Percentiles rank a stretch among this genome's conserved stretches.
Evolutionary conservation across 1,140 invertebrate genomes (phyloP).

Genomic region (Procambarus clarkii): DNA sequence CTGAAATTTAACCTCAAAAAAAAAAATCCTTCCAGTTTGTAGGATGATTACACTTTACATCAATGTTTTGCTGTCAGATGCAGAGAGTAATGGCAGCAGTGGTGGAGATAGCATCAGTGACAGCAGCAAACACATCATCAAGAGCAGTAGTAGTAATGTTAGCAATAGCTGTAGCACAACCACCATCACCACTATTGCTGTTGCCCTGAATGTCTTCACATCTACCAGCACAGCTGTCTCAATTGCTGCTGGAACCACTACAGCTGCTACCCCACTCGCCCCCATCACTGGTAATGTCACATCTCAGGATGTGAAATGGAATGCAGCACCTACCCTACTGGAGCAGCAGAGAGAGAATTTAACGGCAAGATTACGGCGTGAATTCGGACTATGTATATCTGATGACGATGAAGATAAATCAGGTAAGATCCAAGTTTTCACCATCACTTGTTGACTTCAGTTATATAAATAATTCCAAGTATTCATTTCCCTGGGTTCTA

Average conservation of each 20-base stretch:
- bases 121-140: conserved; percentile 1
- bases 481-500: too few species aligned
- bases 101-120: background rate
- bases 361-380: conserved; percentile 83
- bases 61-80: conserved; percentile 15
- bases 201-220: background rate
- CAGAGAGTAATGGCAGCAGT: conserved; percentile 16
- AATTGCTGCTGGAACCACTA: conserved; percentile 12
- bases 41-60: background rate
- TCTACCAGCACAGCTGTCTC: conserved; percentile 10
- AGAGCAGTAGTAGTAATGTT: background rate
- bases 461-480: too few species aligned
- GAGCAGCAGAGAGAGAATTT: conserved; percentile 86
- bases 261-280: background rate
- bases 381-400: conserved; percentile 84
- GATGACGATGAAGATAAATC: conserved; percentile 81
- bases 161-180: conserved; percentile 18
- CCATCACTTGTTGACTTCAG: too few species aligned
- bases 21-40: background rate
- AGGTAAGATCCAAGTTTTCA: conserved; percentile 12
- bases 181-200: conserved; percentile 4
- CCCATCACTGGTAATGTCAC: background rate
- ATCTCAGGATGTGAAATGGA: conserved; percentile 76
- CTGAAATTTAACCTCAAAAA: background rate
- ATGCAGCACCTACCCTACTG: conserved; percentile 83